These are phyloP conservation scores for Mallateleia sp. DNA, from an alignment of 2,888 invertebrate species.

Conservation along the genomic window DNA sequence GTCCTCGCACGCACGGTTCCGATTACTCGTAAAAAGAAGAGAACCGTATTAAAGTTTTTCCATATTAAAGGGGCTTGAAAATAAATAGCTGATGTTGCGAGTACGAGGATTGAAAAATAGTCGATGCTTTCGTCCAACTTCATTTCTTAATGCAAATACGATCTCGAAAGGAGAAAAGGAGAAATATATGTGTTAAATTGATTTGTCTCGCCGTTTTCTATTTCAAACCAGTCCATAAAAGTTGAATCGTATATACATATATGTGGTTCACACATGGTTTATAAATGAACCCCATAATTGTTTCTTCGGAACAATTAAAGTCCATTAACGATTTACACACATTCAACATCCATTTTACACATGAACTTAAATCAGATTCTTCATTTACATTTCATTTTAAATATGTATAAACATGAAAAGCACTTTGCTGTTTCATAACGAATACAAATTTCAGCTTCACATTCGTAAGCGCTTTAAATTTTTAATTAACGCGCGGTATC, in stretches of 20 bases:
- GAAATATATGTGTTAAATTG: no score
- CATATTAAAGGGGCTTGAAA: not conserved
- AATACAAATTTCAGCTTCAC: not conserved
- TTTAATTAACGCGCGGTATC: constrained; percentile 44
- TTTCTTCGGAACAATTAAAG: not conserved
- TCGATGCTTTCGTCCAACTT: not conserved
- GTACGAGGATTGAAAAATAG: not conserved
- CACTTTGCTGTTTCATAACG: not conserved
- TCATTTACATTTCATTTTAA: not conserved
- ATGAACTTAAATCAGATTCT: not conserved
- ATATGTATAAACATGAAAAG: not conserved
- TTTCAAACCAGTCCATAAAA: no score
- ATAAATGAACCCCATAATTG: no score
- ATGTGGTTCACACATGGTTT: no score
- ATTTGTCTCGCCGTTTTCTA: no score
- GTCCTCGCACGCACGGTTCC: constrained; percentile 25
- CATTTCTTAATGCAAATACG: not conserved
- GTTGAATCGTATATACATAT: no score
- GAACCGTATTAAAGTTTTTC: not conserved
- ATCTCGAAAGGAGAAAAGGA: no score
- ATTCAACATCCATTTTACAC: not conserved
- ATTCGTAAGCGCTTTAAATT: constrained; percentile 12
- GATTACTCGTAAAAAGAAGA: constrained; percentile 9
- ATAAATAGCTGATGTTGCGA: not conserved
- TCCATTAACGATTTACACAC: not conserved